Conservation (phyloP, 2,797 vertebrate genomes). For the Tragopan temminckii region DNA sequence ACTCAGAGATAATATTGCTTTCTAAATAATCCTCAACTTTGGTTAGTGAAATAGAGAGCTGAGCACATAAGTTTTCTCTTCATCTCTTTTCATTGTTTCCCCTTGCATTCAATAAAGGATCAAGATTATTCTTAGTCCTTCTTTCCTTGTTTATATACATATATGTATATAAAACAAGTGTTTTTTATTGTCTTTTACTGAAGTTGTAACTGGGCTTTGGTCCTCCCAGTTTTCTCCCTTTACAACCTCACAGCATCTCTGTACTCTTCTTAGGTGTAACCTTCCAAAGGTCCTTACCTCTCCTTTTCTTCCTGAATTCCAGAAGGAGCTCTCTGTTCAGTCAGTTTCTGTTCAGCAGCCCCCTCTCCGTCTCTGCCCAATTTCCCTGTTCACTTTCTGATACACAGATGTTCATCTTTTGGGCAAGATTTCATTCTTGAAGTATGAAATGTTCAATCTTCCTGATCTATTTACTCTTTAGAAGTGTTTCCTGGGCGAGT, state of each 20-base stretch:
- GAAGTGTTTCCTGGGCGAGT: neutral
- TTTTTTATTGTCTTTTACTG: neutral
- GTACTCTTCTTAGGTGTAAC: neutral
- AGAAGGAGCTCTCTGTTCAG: neutral
- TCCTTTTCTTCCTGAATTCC: neutral
- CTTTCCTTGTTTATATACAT: neutral
- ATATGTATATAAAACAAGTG: neutral
- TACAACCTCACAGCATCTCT: neutral
- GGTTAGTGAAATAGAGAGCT: neutral
- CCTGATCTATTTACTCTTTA: neutral
- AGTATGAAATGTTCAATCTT: neutral
- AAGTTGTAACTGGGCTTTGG: neutral
- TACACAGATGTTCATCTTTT: neutral
- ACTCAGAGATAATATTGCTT: neutral
- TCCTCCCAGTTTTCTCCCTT: neutral
- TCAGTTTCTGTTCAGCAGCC: too few relatives aligned
- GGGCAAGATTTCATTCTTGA: neutral
- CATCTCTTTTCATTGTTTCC: neutral
- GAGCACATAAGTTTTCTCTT: neutral
- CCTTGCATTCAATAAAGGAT: neutral
- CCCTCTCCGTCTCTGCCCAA: too few relatives aligned
- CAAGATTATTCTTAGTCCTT: neutral
- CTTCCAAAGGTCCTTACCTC: neutral
- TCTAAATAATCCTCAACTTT: neutral
- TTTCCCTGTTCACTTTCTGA: too few relatives aligned